These are phyloP conservation scores for Clivina fossor DNA, from an alignment of 2,888 invertebrate genomes.

Conservation along the genomic window DNA sequence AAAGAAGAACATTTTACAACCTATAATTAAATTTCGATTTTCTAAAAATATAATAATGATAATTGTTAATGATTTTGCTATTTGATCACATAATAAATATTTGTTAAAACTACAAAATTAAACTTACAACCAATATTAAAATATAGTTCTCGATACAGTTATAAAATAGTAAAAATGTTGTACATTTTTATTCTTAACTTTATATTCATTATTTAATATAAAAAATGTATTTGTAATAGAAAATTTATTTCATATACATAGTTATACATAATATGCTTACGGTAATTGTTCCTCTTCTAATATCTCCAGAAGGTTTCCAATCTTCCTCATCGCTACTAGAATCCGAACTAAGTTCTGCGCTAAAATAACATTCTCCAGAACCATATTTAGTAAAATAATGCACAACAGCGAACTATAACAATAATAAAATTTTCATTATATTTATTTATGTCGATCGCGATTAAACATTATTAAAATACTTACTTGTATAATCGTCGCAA, in stretches of 20 bases:
- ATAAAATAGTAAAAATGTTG: too few relatives aligned
- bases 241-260: not conserved
- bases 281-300: slow-evolving; percentile 23
- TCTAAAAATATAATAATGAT: too few relatives aligned
- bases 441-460: slow-evolving; percentile 10
- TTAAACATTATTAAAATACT: slow-evolving; percentile 26
- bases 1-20: too few relatives aligned
- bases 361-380: slow-evolving; percentile 76
- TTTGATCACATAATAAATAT: too few relatives aligned
- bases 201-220: too few relatives aligned
- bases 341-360: slow-evolving; percentile 64
- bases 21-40: too few relatives aligned
- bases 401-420: slow-evolving; percentile 71
- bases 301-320: slow-evolving; percentile 38
- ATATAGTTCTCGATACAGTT: too few relatives aligned
- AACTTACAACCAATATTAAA: too few relatives aligned
- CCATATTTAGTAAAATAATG: slow-evolving; percentile 85
- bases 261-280: not conserved
- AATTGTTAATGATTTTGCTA: too few relatives aligned
- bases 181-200: too few relatives aligned
- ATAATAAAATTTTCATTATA: slow-evolving; percentile 6
- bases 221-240: not conserved
- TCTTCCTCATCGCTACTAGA: slow-evolving; percentile 61
- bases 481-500: slow-evolving; percentile 76
- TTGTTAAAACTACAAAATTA: too few relatives aligned